Evolutionary conservation across 1,140 invertebrate species (phyloP).

Genomic region (Solenopsis fugax): DNA sequence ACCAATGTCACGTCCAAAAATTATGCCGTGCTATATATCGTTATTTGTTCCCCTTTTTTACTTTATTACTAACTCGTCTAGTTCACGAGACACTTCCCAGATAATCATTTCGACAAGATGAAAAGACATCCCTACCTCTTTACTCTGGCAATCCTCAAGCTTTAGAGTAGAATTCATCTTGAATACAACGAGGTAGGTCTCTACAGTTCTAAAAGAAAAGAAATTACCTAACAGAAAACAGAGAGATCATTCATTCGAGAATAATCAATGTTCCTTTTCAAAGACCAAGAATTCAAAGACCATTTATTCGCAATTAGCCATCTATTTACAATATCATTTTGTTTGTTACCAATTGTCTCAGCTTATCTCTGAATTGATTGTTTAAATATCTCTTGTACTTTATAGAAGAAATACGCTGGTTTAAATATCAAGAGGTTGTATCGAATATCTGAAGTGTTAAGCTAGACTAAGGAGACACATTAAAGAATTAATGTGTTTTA

Average conservation of each 20-base stretch:
- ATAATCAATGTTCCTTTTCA: background rate
- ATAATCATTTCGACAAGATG: conserved; percentile 62
- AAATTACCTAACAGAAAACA: conserved; percentile 7
- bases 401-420: no score
- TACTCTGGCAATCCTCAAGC: background rate
- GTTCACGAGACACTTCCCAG: conserved; percentile 33
- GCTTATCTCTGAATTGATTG: background rate
- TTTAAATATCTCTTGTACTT: background rate
- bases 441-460: background rate
- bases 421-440: background rate
- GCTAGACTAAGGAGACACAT: background rate
- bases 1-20: background rate
- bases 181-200: conserved; percentile 42
- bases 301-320: background rate
- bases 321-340: background rate
- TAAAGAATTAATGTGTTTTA: background rate
- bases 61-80: conserved; percentile 30
- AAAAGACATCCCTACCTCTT: conserved; percentile 40
- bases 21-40: conserved; percentile 16
- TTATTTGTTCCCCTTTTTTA: conserved; percentile 33
- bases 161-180: conserved; percentile 40
- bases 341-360: background rate
- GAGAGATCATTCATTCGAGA: background rate
- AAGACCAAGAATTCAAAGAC: background rate
- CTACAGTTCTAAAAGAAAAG: background rate